phyloP scores from a whole-genome alignment of 1,140 invertebrate genomes.

The Gonatopus flavifemur region DNA sequence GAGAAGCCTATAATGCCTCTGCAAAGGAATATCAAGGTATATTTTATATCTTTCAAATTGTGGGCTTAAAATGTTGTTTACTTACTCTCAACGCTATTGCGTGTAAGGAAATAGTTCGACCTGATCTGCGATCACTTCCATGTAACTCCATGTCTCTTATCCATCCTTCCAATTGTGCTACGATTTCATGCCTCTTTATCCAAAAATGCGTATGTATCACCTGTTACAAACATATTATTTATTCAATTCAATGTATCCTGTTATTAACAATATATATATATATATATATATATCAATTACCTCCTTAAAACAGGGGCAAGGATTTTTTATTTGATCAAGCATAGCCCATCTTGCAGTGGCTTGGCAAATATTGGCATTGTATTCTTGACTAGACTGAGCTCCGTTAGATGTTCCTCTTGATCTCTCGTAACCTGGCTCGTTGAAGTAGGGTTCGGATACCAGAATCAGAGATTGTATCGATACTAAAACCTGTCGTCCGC shows the following conservation, averaged over 20 bases:
- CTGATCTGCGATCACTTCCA: conserved; percentile 71
- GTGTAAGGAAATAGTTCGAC: conserved; percentile 74
- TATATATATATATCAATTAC: conserved; percentile 56
- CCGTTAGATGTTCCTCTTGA: conserved; percentile 86
- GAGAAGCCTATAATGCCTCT: conserved; percentile 78
- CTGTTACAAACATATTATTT: conserved; percentile 51
- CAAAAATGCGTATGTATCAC: conserved; percentile 94
- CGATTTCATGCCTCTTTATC: conserved; percentile 89
- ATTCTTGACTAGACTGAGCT: conserved; percentile 85
- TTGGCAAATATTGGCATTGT: conserved; percentile 95
- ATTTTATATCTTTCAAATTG: not conserved
- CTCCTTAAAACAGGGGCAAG: conserved; percentile 91
- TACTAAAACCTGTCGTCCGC: conserved; percentile 76
- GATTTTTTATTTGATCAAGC: conserved; percentile 89
- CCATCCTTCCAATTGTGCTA: conserved; percentile 87
- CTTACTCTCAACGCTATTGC: conserved; percentile 74
- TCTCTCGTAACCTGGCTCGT: conserved; percentile 96
- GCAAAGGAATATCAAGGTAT: conserved; percentile 40
- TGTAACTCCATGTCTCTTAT: conserved; percentile 81
- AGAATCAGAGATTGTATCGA: conserved; percentile 96
- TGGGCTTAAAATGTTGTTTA: too few species aligned
- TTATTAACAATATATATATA: not conserved
- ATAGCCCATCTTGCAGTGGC: conserved; percentile 95
- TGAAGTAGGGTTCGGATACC: conserved; percentile 96
- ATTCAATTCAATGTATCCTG: not conserved